Base-by-base conservation (phyloP, 2,888 invertebrate species). In the Gymnosoma rotundatum region DNA sequence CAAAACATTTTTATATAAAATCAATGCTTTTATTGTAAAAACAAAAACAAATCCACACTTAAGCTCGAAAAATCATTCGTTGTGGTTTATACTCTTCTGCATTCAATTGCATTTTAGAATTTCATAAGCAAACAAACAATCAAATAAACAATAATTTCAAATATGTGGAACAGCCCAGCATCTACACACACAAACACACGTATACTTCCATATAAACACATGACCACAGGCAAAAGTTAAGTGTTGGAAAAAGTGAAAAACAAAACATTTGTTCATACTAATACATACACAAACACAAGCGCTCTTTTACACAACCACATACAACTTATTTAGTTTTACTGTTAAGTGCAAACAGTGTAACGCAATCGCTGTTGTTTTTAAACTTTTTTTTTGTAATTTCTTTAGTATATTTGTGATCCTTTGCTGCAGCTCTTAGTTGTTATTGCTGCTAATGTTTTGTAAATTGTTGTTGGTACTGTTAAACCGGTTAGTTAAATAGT, bases 401-500 rank as follows among this genome's bases (percentile, higher is more conserved):
- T 80, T 80, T 56, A 81, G 60, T 72, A 73, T 45, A 79, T 69
- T 78, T 84, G 54, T 63, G 73, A 81, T 81, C 63, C 81, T 81
- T 78, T 84, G 73, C 64, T 60, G 61, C 18, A 38, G 48, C 42
- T 36, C 8, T 18, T 52, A 52, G 45, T 32, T 36, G 42, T 56
- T 78, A 6, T 32, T 8, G 32, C 8, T 32, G 32, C 8, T 32
- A 6, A 32, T 32, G 36, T 42, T 64, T 60, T 60, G 52, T 64
- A 66, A 75, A 72, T 61, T 74, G 78, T 64, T 84, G 21, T 70
- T 81, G 81, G 36, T 81, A 54, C 54, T 74, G 83, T 75, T 80
- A 74, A 63, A 66, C 58, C 82, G 81, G 84, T 84, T 84, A 78
- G 81, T 78, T 82, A 82, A 84, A 84, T 74, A 84, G 78, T 84